These are phyloP conservation scores for Zaprionus ghesquierei DNA, from an alignment of 1,140 invertebrate genomes.

Conservation along the genomic window DNA sequence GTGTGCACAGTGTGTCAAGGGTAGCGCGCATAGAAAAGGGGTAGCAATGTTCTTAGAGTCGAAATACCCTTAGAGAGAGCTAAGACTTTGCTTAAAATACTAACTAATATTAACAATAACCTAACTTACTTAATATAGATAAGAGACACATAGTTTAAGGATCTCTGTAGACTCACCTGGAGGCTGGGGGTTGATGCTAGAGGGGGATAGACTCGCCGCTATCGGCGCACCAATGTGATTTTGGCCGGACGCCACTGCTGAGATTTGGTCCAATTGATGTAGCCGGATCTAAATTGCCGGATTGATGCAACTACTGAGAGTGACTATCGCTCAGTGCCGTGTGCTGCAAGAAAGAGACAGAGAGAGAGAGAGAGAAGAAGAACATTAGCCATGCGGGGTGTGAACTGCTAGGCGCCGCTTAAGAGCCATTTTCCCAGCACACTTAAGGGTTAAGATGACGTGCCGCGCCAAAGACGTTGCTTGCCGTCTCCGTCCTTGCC, in stretches of 20 bases:
- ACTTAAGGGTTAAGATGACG: conserved; percentile 37
- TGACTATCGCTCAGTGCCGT: neutral
- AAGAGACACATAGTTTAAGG: too few relatives aligned
- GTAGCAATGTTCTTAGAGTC: neutral
- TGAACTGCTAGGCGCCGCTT: conserved; percentile 26
- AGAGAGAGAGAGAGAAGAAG: neutral
- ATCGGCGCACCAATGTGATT: conserved; percentile 82
- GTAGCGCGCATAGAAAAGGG: neutral
- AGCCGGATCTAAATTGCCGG: conserved; percentile 2
- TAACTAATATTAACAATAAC: too few relatives aligned
- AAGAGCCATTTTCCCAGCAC: conserved; percentile 21
- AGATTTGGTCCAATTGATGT: conserved; percentile 45
- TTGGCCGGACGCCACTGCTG: conserved; percentile 83
- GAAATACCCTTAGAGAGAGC: neutral
- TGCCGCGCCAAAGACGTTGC: neutral
- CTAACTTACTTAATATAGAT: too few relatives aligned
- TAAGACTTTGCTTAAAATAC: too few relatives aligned
- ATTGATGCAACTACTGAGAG: neutral
- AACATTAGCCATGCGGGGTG: neutral
- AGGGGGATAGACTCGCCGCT: conserved; percentile 82
- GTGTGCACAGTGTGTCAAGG: neutral
- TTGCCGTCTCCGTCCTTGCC: conserved; percentile 25
- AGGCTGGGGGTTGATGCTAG: conserved; percentile 81
- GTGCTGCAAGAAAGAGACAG: conserved; percentile 7
- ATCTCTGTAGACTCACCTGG: conserved; percentile 57